Conservation (phyloP, 2,797 vertebrate genomes). For the Argya squamiceps region DNA sequence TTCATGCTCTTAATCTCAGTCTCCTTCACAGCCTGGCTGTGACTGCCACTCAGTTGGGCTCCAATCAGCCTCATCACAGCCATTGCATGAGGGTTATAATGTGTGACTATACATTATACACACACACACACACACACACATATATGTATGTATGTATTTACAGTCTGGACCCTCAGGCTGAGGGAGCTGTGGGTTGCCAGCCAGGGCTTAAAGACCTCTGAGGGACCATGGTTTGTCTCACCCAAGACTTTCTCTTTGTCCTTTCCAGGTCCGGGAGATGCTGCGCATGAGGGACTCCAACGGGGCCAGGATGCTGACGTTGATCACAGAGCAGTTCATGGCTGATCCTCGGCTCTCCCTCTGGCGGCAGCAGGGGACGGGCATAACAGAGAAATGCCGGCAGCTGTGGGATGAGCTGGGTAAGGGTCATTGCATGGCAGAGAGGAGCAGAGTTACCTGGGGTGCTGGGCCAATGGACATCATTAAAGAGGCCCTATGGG, state of each 20-base stretch:
- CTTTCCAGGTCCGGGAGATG: constrained; percentile 93
- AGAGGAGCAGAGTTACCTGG: neutral
- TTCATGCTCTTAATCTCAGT: neutral
- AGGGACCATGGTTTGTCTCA: neutral
- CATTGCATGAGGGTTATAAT: neutral
- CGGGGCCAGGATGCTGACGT: constrained; percentile 93
- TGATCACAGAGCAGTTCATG: constrained; percentile 99
- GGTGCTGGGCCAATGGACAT: neutral
- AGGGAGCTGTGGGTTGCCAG: neutral
- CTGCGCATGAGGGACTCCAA: constrained; percentile 97
- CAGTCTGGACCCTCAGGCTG: neutral
- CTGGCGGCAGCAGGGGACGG: constrained; percentile 97
- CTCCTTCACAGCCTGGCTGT: neutral
- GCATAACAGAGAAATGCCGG: constrained; percentile 97
- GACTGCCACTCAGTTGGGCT: neutral
- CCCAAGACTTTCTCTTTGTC: neutral
- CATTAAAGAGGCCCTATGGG: neutral
- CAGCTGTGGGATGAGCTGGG: constrained; percentile 98
- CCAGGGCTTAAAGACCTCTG: neutral
- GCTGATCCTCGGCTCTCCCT: constrained; percentile 94
- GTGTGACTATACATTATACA: neutral
- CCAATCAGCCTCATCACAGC: neutral
- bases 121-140: too few species aligned
- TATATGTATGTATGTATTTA: neutral
- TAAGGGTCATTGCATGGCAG: constrained; percentile 75